Conservation (phyloP, 2,888 invertebrate genomes). For the Rotaria macrura region DNA sequence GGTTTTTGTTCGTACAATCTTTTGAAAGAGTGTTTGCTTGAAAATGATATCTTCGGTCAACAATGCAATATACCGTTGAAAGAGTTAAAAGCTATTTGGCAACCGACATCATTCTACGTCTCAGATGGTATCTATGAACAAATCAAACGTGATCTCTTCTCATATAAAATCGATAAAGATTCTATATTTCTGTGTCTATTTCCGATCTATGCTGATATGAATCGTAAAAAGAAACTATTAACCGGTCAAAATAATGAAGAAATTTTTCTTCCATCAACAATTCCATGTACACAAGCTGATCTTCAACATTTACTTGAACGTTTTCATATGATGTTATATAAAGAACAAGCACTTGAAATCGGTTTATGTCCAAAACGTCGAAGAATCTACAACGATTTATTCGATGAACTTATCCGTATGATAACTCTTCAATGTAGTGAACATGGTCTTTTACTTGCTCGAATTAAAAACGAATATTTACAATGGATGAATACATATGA, state of each 20-base stretch:
- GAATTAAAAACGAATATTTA: background rate
- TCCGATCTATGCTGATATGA: background rate
- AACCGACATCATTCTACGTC: background rate
- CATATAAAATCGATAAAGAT: background rate
- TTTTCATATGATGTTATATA: background rate
- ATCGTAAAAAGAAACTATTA: background rate
- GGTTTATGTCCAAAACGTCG: constrained; percentile 10
- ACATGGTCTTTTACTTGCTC: background rate
- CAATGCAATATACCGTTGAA: background rate
- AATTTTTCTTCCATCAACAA: background rate
- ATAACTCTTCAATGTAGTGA: background rate
- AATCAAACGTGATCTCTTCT: background rate
- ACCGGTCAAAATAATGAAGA: background rate
- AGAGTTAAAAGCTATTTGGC: background rate
- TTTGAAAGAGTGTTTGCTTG: background rate
- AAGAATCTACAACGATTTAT: constrained; percentile 8
- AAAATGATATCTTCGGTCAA: background rate
- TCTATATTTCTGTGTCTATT: background rate
- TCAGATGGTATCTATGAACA: background rate
- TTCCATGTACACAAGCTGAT: background rate
- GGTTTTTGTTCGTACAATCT: background rate
- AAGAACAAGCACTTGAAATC: background rate
- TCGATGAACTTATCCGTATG: background rate
- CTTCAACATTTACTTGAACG: background rate
- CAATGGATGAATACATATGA: constrained; percentile 13